Percentiles rank a stretch among this genome's conserved stretches.
Evolutionary conservation across 2,797 vertebrate species (phyloP).

Genomic region (Sebastes kiyomatsui): DNA sequence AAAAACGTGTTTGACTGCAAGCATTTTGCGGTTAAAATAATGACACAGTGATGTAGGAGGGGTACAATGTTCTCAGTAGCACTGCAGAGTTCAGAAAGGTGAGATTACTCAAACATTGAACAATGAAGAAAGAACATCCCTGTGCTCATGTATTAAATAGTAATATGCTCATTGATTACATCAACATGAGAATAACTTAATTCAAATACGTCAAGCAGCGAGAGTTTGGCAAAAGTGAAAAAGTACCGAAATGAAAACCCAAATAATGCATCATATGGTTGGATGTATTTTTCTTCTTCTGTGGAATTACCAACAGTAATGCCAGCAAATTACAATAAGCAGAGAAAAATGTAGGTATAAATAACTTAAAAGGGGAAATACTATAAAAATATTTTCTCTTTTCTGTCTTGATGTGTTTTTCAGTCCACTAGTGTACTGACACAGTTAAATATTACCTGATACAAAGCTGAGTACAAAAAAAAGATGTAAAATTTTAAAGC

Average conservation of each 20-base stretch:
- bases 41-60: constrained; percentile 1
- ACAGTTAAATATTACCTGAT: constrained; percentile 26
- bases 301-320: constrained; percentile 33
- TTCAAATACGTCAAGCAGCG: constrained; percentile 68
- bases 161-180: constrained; percentile 34
- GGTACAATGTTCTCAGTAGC: constrained; percentile 50
- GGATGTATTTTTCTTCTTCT: constrained; percentile 20
- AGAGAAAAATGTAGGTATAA: constrained; percentile 32
- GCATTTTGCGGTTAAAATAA: constrained; percentile 1
- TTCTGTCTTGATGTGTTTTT: constrained; percentile 16
- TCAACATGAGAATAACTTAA: constrained; percentile 63
- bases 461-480: constrained; percentile 27
- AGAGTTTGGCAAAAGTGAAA: constrained; percentile 47
- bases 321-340: constrained; percentile 42
- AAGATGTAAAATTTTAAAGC: constrained; percentile 21
- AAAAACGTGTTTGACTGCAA: constrained; percentile 9
- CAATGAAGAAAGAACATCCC: constrained; percentile 42
- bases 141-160: constrained; percentile 63
- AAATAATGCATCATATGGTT: constrained; percentile 22
- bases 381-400: constrained; percentile 19
- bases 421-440: constrained; percentile 13
- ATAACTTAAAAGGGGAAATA: constrained; percentile 50
- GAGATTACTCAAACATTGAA: constrained; percentile 22
- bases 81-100: constrained; percentile 29
- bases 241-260: constrained; percentile 69